These are phyloP conservation scores for Ciona savignyi DNA, from an alignment of 23 tunicate genomes.

Conservation along the genomic window DNA sequence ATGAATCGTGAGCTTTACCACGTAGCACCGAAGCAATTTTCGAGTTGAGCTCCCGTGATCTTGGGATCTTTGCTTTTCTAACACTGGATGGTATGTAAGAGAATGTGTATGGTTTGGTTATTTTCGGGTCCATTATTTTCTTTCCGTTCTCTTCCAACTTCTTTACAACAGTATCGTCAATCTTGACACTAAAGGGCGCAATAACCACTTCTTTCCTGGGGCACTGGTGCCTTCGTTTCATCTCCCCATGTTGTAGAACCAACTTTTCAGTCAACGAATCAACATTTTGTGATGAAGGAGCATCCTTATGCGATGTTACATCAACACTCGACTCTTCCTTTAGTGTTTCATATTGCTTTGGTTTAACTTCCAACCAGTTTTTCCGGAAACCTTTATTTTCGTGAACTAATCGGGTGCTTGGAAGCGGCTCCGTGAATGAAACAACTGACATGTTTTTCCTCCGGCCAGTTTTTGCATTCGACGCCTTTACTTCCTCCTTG, in stretches of 20 bases:
- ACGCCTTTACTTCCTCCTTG: not conserved
- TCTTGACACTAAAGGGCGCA: conserved; percentile 40
- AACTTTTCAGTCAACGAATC: conserved; percentile 17
- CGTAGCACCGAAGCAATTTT: not conserved
- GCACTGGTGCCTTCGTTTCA: conserved; percentile 37
- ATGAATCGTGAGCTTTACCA: not conserved
- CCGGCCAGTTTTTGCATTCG: not conserved
- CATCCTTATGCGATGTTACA: too few species aligned
- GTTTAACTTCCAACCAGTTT: not conserved
- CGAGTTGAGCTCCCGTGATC: not conserved
- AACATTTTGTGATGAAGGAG: not conserved
- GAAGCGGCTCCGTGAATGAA: not conserved
- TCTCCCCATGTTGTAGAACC: conserved; percentile 27
- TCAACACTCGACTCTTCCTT: not conserved
- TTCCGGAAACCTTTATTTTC: not conserved
- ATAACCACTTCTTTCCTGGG: conserved; percentile 42
- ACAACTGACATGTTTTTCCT: not conserved
- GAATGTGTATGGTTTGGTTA: conserved; percentile 44
- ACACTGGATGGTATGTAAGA: conserved; percentile 35
- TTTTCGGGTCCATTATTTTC: not conserved
- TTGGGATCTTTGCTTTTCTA: not conserved
- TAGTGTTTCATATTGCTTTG: not conserved
- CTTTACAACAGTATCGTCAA: conserved; percentile 13
- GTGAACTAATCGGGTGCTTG: not conserved
- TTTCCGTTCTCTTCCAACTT: not conserved